A percentile compares a stretch with the other conserved stretches of the same genome.
phyloP scores from a whole-genome alignment of 2,888 invertebrate species.

The Pachydiplax longipennis region DNA sequence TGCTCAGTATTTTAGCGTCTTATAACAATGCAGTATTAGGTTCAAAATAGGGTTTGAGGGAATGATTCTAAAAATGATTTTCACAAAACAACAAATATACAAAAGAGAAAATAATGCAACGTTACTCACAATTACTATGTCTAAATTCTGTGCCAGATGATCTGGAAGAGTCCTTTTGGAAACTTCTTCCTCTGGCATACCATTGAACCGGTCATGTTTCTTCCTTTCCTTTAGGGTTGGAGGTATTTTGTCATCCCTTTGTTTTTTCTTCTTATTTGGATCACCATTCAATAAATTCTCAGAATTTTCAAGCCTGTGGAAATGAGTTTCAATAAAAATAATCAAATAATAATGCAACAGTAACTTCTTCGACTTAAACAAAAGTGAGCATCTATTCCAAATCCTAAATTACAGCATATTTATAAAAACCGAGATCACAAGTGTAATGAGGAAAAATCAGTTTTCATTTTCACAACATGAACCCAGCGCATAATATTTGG shows the following conservation, averaged over 20 bases:
- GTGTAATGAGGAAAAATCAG: no score
- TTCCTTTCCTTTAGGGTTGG: conserved; percentile 82
- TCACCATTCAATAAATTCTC: conserved; percentile 65
- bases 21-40: neutral
- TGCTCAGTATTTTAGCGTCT: neutral
- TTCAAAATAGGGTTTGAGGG: no score
- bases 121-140: conserved; percentile 96
- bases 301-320: conserved; percentile 64
- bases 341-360: no score
- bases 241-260: conserved; percentile 50
- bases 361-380: no score
- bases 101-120: neutral
- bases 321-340: neutral
- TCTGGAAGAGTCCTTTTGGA: conserved; percentile 92
- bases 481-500: no score
- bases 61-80: neutral
- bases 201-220: conserved; percentile 94
- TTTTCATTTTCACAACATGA: no score
- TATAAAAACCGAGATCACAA: no score
- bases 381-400: no score
- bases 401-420: no score
- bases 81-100: neutral
- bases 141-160: conserved; percentile 90
- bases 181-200: conserved; percentile 96
- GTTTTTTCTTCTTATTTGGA: conserved; percentile 56